These are phyloP conservation scores for Eolophus roseicapilla DNA, from an alignment of 2,113 vertebrate genomes.

Conservation along the genomic window DNA sequence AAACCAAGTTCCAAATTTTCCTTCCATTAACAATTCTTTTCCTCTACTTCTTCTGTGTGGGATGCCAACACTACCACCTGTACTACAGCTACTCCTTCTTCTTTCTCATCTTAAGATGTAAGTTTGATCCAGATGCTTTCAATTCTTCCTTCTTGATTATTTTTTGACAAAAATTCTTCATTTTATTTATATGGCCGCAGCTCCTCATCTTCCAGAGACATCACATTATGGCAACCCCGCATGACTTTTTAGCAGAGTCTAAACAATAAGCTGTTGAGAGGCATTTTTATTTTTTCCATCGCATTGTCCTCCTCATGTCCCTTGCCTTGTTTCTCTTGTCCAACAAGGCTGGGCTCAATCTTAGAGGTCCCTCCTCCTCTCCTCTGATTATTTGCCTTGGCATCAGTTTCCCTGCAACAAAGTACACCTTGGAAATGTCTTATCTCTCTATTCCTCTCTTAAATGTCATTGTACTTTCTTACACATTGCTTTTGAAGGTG, in stretches of 20 bases:
- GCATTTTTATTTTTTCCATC: not conserved
- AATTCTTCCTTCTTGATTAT: not conserved
- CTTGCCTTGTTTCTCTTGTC: not conserved
- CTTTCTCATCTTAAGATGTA: not conserved
- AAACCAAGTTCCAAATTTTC: constrained; percentile 22
- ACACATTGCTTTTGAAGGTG: not conserved
- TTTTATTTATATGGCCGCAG: not conserved
- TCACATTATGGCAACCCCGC: not conserved
- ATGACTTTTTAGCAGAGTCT: not conserved
- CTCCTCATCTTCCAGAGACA: not conserved
- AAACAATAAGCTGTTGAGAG: not conserved
- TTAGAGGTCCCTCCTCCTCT: not conserved
- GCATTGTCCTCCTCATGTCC: not conserved
- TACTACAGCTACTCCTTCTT: not conserved
- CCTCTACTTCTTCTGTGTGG: not conserved
- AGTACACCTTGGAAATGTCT: not conserved
- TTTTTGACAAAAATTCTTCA: not conserved
- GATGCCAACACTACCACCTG: not conserved
- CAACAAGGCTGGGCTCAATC: not conserved
- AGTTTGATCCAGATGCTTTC: not conserved
- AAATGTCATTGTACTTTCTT: not conserved
- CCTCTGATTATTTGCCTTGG: not conserved
- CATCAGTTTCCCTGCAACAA: not conserved
- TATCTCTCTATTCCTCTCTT: not conserved
- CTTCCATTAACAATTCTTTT: constrained; percentile 39